A percentile compares a stretch with the other conserved stretches of the same genome.
Evolutionary conservation across 1,140 invertebrate species (phyloP).

Genomic region (Maniola jurtina): DNA sequence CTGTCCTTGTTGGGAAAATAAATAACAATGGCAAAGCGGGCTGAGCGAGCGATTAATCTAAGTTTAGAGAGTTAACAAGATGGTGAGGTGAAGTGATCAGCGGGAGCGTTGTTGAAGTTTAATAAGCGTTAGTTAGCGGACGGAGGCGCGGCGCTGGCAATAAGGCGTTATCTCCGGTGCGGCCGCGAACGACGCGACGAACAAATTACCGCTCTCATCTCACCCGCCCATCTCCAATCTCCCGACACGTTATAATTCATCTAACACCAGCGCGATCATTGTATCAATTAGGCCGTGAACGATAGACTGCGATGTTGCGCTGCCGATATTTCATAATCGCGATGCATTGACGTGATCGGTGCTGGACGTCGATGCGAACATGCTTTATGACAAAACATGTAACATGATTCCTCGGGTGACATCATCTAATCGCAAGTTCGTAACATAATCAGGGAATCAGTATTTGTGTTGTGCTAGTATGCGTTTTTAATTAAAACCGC

Average conservation of each 20-base stretch:
- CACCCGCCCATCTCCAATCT: constrained; percentile 39
- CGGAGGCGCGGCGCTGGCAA: constrained; percentile 58
- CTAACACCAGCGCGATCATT: constrained; percentile 40
- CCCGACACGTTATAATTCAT: constrained; percentile 43
- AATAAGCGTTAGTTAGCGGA: constrained; percentile 76
- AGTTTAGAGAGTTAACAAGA: constrained; percentile 75
- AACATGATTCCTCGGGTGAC: constrained; percentile 3
- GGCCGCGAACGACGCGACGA: constrained; percentile 36
- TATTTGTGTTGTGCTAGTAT: background rate
- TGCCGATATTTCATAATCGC: constrained; percentile 32
- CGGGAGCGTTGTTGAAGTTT: constrained; percentile 73
- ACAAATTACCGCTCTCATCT: constrained; percentile 57
- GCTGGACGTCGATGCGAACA: background rate
- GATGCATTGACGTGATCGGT: background rate
- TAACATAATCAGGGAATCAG: too few species aligned
- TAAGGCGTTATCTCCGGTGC: constrained; percentile 74
- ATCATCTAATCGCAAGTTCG: background rate
- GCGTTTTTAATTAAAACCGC: background rate
- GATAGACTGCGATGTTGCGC: constrained; percentile 40
- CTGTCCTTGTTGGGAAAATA: constrained; percentile 50
- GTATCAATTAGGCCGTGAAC: constrained; percentile 51
- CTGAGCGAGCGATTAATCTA: constrained; percentile 71
- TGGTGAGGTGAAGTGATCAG: constrained; percentile 76
- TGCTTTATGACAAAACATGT: background rate
- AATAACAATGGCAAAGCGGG: constrained; percentile 51